These are phyloP conservation scores for Drosophila cardini DNA, from an alignment of 1,140 invertebrate genomes.

Conservation along the genomic window DNA sequence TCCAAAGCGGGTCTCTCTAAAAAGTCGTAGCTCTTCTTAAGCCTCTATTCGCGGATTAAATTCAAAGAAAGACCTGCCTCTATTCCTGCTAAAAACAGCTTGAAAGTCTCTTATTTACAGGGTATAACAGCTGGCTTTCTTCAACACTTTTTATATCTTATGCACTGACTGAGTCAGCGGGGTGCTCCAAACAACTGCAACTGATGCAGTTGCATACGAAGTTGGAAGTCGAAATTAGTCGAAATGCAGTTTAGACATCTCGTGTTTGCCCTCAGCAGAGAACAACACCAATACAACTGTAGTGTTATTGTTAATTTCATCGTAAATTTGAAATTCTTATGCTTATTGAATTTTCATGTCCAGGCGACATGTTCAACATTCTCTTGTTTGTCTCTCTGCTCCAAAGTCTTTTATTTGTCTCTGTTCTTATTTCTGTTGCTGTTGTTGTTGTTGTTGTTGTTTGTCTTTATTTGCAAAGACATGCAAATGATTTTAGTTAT, in stretches of 20 bases:
- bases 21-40: no score
- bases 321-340: slow-evolving; percentile 83
- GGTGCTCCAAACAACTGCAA: slow-evolving; percentile 13
- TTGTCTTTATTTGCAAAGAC: slow-evolving; percentile 18
- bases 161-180: slow-evolving; percentile 20
- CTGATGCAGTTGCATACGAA: slow-evolving; percentile 23
- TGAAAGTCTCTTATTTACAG: not conserved
- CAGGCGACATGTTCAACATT: slow-evolving; percentile 41
- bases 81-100: no score
- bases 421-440: slow-evolving; percentile 13
- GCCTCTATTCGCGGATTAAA: no score
- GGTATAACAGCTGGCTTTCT: slow-evolving; percentile 25
- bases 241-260: slow-evolving; percentile 20
- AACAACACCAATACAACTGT: slow-evolving; percentile 61
- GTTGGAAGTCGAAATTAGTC: not conserved
- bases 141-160: not conserved
- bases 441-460: slow-evolving; percentile 17
- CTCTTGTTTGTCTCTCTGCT: not conserved
- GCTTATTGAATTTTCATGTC: slow-evolving; percentile 82
- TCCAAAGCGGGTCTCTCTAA: no score
- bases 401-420: not conserved
- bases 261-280: slow-evolving; percentile 63
- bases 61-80: no score
- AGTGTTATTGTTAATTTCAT: slow-evolving; percentile 77
- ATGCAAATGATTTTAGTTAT: slow-evolving; percentile 78